Evolutionary conservation across 2,113 vertebrate genomes (phyloP).

Genomic region (Epinephelus fuscoguttatus): DNA sequence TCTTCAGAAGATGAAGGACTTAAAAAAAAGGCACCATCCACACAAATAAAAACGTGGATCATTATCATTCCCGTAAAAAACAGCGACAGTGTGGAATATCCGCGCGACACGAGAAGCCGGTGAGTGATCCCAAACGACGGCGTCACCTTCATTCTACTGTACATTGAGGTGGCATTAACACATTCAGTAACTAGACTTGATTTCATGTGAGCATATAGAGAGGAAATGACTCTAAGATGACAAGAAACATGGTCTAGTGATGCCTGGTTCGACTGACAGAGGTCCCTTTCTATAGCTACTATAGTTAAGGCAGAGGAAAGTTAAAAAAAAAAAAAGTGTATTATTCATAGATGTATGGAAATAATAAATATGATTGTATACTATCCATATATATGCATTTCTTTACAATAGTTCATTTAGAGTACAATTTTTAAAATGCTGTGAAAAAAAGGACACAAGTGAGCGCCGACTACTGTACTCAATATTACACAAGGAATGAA

Average conservation of each 20-base stretch:
- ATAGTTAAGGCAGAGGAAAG: conserved; percentile 77
- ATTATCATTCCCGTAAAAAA: conserved; percentile 53
- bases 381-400: conserved; percentile 72
- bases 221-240: conserved; percentile 1
- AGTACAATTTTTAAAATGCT: conserved; percentile 68
- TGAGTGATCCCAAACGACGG: neutral
- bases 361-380: conserved; percentile 82
- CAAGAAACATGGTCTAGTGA: conserved; percentile 18
- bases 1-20: conserved; percentile 41
- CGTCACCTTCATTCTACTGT: conserved; percentile 34
- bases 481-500: conserved; percentile 49
- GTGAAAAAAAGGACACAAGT: conserved; percentile 42
- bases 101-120: neutral
- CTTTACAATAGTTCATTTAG: conserved; percentile 77
- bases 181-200: conserved; percentile 49
- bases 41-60: conserved; percentile 61
- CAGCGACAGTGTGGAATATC: conserved; percentile 25
- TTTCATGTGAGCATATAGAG: conserved; percentile 24
- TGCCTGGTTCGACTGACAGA: conserved; percentile 41
- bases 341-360: conserved; percentile 64
- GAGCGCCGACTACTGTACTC: conserved; percentile 37
- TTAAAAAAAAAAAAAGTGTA: conserved; percentile 38
- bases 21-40: conserved; percentile 80
- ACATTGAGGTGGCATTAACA: conserved; percentile 45
- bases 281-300: conserved; percentile 67